Evolutionary conservation across 2,113 vertebrate species (phyloP), one percentile per base, ranked within the genome.

Genomic region (Passerina amoena): DNA sequence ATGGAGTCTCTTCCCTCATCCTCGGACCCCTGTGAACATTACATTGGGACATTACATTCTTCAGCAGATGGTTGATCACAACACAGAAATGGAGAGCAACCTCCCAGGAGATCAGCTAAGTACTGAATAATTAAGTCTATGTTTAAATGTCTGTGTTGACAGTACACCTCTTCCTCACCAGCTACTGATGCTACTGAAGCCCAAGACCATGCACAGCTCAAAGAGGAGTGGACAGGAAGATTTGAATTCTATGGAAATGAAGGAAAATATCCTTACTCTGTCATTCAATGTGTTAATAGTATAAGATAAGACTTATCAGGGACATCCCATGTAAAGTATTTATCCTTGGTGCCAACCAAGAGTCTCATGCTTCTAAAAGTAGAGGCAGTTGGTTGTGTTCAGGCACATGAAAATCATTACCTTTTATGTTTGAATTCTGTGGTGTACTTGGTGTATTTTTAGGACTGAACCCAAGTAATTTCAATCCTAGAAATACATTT

Each of bases 71-170:
- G 25, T 1, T 54, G 42, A 54, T 59, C 61, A 47, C 42, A 25
- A 9, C 42, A n/a, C 11, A 33, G 18, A 54, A 73, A 12, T n/a
- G 44, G 81, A 45, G n/a, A 82, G 25, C 17, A 85, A 5, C 19
- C 5, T 91, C 24, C 48, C 11, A 2, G 59, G 53, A 79, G 57
- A 68, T 5, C 37, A 82, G 45, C 40, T 77, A 71, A 42, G 16
- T 9, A 50, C 14, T 47, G 21, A 72, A 45, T 90, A 85, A 88
- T 40, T 79, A 63, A 79, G 44, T 27, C 11, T 6, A 2, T 61
- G 4, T 23, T 72, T 51, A 22, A 17, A n/a, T 31, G 1, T 47
- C 12, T 14, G 0, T 61, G 16, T 20, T 73, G 24, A 54, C 16
- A 60, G 48, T 7, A 42, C 56, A 38, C 2, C 50, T 18, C 42